Evolutionary conservation across 2,113 vertebrate genomes (phyloP), one percentile per base, ranked within the genome.

Genomic region (Datnioides undecimradiatus): DNA sequence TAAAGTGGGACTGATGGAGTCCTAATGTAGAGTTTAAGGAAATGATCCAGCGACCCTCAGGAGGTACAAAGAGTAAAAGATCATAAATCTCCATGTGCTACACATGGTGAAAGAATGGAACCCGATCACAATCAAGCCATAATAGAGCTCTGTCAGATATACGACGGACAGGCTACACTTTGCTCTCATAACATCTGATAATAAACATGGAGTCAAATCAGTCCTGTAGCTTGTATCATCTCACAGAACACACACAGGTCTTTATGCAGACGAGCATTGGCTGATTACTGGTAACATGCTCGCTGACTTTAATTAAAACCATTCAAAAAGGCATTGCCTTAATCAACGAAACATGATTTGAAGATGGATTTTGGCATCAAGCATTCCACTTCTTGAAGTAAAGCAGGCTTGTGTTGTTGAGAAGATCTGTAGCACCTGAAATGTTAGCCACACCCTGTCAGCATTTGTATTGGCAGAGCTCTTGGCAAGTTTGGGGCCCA

Each of bases 381-480:
- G 19, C 3, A 2, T 66, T 70, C 65, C n/a, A 65, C 6, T 23
- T 31, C 7, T 43, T 86, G 43, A 89, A 19, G 49, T 63, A 43
- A 68, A 78, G 67, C 84, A 82, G 77, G 76, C 46, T 33, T 62
- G 4, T 40, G 34, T 76, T 23, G 5, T 41, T 49, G 4, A 36
- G 41, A 41, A 27, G 51, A 60, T 76, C 43, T 69, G 19, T 12
- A 64, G 59, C 48, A 88, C 75, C 75, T 90, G 66, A 82, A 79
- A 62, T 60, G 60, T 59, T 34, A 63, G 49, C 69, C 62, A 84
- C 65, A 21, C 68, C 59, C 73, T 57, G 29, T 59, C 6, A 76
- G 36, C 55, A 65, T 88, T 85, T 83, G n/a, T 83, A 64, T 83
- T 89, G 84, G 88, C 84, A 33, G 11, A 8, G 25, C 38, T 54